Conservation (phyloP, 2,888 invertebrate genomes). For the Pristionchus exspectatus region DNA sequence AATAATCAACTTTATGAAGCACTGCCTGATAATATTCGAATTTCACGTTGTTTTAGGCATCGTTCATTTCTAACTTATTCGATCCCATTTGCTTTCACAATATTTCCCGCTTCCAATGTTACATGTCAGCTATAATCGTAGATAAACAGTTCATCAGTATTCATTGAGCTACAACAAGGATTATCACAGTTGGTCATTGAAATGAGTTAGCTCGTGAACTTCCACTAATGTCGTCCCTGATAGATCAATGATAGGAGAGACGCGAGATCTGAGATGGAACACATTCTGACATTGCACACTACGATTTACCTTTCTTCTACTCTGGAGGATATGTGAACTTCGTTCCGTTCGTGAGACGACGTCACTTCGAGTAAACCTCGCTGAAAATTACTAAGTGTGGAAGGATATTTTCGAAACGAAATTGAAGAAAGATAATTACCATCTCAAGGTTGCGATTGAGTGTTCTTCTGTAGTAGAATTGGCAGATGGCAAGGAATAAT, state of each 20-base stretch:
- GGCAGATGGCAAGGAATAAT: neutral
- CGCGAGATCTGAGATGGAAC: neutral
- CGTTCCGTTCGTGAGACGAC: neutral
- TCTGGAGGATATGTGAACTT: neutral
- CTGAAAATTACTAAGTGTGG: neutral
- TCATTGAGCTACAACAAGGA: too few species aligned
- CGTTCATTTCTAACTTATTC: conserved; percentile 14
- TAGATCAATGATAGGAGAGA: neutral
- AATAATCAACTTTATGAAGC: neutral
- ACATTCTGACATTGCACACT: neutral
- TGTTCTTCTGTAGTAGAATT: conserved; percentile 14
- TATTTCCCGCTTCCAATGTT: conserved; percentile 15
- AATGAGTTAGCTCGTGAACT: neutral
- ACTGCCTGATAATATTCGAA: neutral
- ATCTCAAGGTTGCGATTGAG: conserved; percentile 23
- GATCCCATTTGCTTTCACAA: conserved; percentile 17
- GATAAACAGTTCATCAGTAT: neutral
- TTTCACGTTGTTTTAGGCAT: neutral
- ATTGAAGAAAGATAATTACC: neutral
- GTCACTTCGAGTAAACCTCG: neutral
- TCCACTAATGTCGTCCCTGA: neutral
- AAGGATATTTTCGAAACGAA: neutral
- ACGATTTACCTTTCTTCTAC: neutral
- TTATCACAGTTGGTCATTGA: neutral
- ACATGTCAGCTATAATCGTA: conserved; percentile 15